A percentile compares a stretch with the other conserved stretches of the same genome.
These are phyloP conservation scores for Cydia splendana DNA, from an alignment of 1,140 invertebrate species.

Conservation along the genomic window DNA sequence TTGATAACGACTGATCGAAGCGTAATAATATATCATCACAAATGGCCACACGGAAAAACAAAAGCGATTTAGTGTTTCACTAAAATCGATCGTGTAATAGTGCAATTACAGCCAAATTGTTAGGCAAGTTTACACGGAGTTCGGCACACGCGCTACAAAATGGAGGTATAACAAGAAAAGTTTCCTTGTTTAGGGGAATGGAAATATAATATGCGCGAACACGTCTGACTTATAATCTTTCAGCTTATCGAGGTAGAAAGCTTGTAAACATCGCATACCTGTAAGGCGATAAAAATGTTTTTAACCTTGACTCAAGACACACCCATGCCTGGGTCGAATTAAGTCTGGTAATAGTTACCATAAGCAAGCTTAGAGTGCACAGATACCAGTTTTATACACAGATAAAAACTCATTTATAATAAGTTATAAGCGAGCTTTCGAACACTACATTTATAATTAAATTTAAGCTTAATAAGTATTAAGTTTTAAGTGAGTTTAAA, in stretches of 20 bases:
- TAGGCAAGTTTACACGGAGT: slow-evolving; percentile 23
- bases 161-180: slow-evolving; percentile 23
- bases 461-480: too few relatives aligned
- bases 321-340: too few relatives aligned
- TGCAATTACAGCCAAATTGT: slow-evolving; percentile 26
- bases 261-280: background rate
- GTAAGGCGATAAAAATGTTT: background rate
- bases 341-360: too few relatives aligned
- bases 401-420: too few relatives aligned
- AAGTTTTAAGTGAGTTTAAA: too few relatives aligned
- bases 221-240: background rate
- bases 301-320: too few relatives aligned
- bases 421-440: too few relatives aligned
- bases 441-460: too few relatives aligned
- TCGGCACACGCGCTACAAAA: slow-evolving; percentile 1
- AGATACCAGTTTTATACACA: too few relatives aligned
- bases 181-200: slow-evolving; percentile 24
- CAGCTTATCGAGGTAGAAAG: background rate
- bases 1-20: background rate
- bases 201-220: slow-evolving; percentile 20
- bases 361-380: too few relatives aligned
- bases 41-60: background rate
- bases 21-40: background rate
- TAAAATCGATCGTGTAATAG: slow-evolving; percentile 22
- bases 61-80: background rate